A percentile compares a stretch with the other conserved stretches of the same genome.
These are phyloP conservation scores for Brachirus orientalis DNA, from an alignment of 2,113 vertebrate genomes.

Conservation along the genomic window DNA sequence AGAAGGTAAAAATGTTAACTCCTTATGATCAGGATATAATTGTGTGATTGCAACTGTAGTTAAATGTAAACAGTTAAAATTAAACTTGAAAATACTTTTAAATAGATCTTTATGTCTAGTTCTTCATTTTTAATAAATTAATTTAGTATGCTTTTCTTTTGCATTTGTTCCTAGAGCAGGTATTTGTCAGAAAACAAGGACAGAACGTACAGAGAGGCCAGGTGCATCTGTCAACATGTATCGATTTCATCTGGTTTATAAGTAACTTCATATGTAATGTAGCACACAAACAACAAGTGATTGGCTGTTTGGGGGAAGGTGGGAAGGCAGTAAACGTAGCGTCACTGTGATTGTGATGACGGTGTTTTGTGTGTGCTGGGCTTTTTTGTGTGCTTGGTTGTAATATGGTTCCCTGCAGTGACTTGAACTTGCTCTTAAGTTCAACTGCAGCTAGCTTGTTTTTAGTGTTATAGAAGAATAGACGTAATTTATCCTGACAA, in stretches of 20 bases:
- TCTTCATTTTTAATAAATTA: neutral
- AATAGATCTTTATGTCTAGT: neutral
- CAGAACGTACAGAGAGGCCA: slow-evolving; percentile 18
- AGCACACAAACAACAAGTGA: slow-evolving; percentile 43
- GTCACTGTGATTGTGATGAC: neutral
- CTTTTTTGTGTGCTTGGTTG: neutral
- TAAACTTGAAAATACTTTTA: neutral
- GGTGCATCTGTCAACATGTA: slow-evolving; percentile 47
- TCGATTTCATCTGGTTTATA: slow-evolving; percentile 70
- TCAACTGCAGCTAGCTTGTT: neutral
- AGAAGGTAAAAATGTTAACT: slow-evolving; percentile 31
- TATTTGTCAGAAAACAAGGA: slow-evolving; percentile 6
- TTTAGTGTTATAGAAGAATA: neutral
- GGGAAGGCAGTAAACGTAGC: slow-evolving; percentile 1
- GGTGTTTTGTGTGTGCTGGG: neutral
- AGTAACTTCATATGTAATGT: slow-evolving; percentile 62
- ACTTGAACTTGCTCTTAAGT: neutral
- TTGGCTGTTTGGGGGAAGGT: slow-evolving; percentile 37
- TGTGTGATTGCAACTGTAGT: neutral
- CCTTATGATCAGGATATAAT: neutral
- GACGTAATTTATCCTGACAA: neutral
- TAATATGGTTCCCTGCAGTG: neutral
- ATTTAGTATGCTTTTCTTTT: neutral
- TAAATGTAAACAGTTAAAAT: neutral
- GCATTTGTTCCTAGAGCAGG: neutral